Percentiles rank a stretch among this genome's conserved stretches.
Conservation (phyloP, 2,888 invertebrate genomes). For the Ormia ochracea region DNA sequence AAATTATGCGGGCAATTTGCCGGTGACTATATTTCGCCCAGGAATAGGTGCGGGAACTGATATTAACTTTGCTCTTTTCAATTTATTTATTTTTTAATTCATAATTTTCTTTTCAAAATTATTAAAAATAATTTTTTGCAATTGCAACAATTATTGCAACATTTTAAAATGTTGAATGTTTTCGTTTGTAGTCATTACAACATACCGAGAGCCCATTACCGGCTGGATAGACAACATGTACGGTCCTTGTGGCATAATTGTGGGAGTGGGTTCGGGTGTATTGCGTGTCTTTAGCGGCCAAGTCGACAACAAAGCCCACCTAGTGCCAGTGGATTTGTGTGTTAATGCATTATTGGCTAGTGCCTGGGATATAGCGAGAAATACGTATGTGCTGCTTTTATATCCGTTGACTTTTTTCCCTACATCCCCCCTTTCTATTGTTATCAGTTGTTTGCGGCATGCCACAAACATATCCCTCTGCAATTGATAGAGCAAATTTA, state of each 20-base stretch:
- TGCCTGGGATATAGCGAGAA: slow-evolving; percentile 78
- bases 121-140: no score
- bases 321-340: slow-evolving; percentile 78
- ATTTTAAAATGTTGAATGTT: not conserved
- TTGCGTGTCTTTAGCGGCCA: slow-evolving; percentile 77
- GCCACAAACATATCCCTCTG: slow-evolving; percentile 2
- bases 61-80: not conserved
- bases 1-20: slow-evolving; percentile 80
- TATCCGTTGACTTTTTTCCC: not conserved
- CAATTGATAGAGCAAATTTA: slow-evolving; percentile 26
- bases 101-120: no score
- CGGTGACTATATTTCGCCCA: slow-evolving; percentile 83
- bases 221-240: slow-evolving; percentile 87
- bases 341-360: slow-evolving; percentile 78
- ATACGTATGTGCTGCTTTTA: slow-evolving; percentile 67
- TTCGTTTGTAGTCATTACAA: slow-evolving; percentile 76
- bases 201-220: slow-evolving; percentile 78
- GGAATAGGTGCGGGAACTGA: slow-evolving; percentile 79
- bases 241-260: slow-evolving; percentile 79
- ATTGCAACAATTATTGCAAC: no score
- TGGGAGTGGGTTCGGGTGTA: slow-evolving; percentile 82
- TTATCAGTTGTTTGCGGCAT: slow-evolving; percentile 25
- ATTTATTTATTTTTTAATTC: no score
- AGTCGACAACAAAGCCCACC: slow-evolving; percentile 75
- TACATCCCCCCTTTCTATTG: not conserved